phyloP scores from a whole-genome alignment of 2,113 vertebrate genomes.

The Grantiella picta region DNA sequence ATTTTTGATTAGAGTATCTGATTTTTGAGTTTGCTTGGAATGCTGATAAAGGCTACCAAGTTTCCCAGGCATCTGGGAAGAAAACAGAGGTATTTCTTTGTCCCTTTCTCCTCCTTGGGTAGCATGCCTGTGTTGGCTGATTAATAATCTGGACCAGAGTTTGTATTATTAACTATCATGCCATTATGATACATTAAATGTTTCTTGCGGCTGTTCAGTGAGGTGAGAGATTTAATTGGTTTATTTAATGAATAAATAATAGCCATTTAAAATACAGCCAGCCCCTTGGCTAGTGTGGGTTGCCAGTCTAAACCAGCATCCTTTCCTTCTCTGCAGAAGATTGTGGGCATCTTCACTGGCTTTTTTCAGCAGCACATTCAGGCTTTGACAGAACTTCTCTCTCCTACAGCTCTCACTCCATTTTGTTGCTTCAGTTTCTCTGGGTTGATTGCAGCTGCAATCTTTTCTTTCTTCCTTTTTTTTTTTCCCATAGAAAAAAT shows the following conservation, averaged over 20 bases:
- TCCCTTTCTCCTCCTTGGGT: neutral
- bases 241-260: neutral
- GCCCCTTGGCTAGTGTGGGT: neutral
- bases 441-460: neutral
- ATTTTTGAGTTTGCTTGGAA: neutral
- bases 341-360: neutral
- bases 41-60: neutral
- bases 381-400: neutral
- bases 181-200: neutral
- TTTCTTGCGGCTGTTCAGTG: accelerated
- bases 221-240: neutral
- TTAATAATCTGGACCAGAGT: neutral
- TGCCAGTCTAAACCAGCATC: neutral
- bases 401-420: neutral
- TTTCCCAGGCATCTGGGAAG: neutral
- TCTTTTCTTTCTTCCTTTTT: neutral
- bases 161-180: neutral
- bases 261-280: neutral
- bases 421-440: neutral
- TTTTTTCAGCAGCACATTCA: neutral
- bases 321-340: neutral
- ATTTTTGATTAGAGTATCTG: neutral
- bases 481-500: neutral
- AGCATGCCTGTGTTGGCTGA: neutral
- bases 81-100: neutral